phyloP scores from a whole-genome alignment of 2,888 invertebrate species.

The Noctua janthe region DNA sequence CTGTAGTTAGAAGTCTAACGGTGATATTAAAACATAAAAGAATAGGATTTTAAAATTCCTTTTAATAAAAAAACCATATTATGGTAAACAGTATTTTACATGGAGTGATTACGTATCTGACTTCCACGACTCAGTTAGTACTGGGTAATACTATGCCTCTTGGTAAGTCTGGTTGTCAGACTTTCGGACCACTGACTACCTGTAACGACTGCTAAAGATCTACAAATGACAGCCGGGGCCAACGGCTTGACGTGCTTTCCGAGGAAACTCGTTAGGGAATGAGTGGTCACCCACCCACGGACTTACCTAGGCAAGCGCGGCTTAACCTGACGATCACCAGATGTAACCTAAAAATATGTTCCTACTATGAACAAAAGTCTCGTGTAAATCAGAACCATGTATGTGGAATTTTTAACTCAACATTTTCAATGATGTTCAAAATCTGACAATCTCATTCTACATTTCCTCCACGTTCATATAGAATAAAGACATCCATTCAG shows the following conservation, averaged over 20 bases:
- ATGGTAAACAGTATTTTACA: neutral
- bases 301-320: neutral
- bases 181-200: neutral
- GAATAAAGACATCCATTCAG: constrained; percentile 47
- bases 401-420: constrained; percentile 8
- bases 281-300: neutral
- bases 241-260: neutral
- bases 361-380: neutral
- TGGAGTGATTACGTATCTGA: neutral
- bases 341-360: neutral
- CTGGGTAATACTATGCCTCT: neutral
- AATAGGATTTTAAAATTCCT: no score
- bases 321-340: neutral
- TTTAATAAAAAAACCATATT: no score
- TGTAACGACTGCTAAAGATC: neutral
- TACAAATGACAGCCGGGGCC: neutral
- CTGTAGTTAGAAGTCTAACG: neutral
- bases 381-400: constrained; percentile 3
- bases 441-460: constrained; percentile 10
- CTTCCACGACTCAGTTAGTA: neutral
- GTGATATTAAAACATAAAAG: neutral
- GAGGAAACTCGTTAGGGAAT: neutral
- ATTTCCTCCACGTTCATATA: constrained; percentile 27
- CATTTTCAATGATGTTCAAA: constrained; percentile 1
- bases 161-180: neutral